Evolutionary conservation across 2,797 vertebrate genomes (phyloP).

Genomic region (Hypotaenidia philippensis): DNA sequence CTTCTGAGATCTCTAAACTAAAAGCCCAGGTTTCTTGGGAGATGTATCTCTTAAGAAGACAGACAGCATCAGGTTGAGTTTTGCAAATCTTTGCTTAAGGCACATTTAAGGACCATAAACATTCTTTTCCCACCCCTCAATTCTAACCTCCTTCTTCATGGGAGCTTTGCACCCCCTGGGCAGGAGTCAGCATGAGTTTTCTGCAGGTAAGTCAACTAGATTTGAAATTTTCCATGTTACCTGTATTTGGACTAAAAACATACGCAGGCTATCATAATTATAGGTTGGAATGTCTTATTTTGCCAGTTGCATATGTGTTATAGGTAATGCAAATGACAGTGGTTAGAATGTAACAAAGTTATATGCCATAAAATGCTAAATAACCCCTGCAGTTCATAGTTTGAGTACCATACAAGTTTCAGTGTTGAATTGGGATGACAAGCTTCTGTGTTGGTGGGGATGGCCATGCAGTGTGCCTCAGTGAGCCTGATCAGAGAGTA

Average conservation of each 20-base stretch:
- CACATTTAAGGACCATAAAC: background rate
- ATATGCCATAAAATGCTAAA: background rate
- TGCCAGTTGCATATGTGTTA: background rate
- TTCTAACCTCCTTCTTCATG: background rate
- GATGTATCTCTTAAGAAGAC: constrained; percentile 20
- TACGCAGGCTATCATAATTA: background rate
- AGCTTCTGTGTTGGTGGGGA: too few species aligned
- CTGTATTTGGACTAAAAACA: background rate
- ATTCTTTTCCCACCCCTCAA: background rate
- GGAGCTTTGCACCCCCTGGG: background rate
- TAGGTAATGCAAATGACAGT: background rate
- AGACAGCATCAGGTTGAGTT: constrained; percentile 11
- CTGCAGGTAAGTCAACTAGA: background rate
- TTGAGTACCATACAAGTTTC: background rate
- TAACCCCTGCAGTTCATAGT: background rate
- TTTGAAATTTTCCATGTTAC: background rate
- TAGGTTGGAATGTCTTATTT: background rate
- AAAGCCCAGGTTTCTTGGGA: constrained; percentile 39
- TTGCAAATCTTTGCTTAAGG: constrained; percentile 32
- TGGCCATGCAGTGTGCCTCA: too few species aligned
- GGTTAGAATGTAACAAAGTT: background rate
- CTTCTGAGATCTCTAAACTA: constrained; percentile 37
- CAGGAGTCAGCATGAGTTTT: background rate
- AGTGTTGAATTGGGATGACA: too few species aligned
- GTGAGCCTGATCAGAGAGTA: too few species aligned